Evolutionary conservation across 2,888 invertebrate species (phyloP).

Genomic region (Tenthredo distinguenda): DNA sequence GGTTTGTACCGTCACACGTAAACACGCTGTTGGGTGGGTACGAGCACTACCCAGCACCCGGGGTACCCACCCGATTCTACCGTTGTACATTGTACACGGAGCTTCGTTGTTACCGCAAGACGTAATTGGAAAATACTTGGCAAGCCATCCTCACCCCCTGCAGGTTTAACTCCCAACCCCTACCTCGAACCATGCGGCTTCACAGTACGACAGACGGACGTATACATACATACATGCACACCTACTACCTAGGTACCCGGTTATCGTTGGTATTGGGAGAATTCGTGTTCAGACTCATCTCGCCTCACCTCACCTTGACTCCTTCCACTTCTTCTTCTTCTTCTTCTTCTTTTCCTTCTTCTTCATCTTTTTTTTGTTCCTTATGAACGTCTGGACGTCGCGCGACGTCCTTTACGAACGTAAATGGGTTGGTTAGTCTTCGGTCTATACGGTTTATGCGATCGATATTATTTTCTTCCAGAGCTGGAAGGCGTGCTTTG

Average conservation of each 20-base stretch:
- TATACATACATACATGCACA: neutral
- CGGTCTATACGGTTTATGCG: slow-evolving; percentile 10
- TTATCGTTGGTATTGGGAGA: slow-evolving; percentile 36
- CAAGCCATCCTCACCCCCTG: slow-evolving; percentile 61
- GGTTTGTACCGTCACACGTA: neutral
- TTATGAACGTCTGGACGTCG: slow-evolving; percentile 54
- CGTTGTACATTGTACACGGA: neutral
- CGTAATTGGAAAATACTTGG: slow-evolving; percentile 76
- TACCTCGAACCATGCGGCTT: neutral
- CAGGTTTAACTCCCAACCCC: slow-evolving; percentile 12
- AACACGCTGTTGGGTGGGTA: neutral
- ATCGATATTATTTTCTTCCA: slow-evolving; percentile 6
- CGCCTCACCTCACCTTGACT: slow-evolving; percentile 56
- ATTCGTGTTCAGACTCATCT: slow-evolving; percentile 54
- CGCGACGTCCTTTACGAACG: slow-evolving; percentile 5
- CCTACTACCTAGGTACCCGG: neutral
- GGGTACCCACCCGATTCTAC: neutral
- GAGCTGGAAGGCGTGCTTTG: neutral
- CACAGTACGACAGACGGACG: neutral
- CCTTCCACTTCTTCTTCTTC: slow-evolving; percentile 54
- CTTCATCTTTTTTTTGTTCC: slow-evolving; percentile 40
- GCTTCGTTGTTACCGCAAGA: slow-evolving; percentile 71
- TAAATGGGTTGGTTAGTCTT: slow-evolving; percentile 35
- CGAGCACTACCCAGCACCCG: neutral
- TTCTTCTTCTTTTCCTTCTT: slow-evolving; percentile 54